phyloP scores from a whole-genome alignment of 1,140 invertebrate species.

The Cyclina sinensis region DNA sequence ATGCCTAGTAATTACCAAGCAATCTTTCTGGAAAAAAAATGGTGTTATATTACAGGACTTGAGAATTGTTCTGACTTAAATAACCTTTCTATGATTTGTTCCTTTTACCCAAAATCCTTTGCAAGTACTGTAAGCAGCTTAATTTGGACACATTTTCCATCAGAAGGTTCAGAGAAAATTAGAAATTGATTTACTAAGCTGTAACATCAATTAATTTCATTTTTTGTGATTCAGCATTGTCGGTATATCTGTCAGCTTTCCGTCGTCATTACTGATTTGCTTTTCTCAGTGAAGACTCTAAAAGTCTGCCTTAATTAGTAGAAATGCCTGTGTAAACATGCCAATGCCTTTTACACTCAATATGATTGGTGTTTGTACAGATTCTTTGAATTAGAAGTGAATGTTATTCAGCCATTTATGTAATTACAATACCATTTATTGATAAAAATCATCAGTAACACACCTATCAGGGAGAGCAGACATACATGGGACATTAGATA shows the following conservation, averaged over 20 bases:
- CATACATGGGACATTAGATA: no score
- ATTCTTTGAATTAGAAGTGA: no score
- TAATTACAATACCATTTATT: no score
- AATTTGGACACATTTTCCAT: conserved; percentile 61
- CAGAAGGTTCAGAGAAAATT: conserved; percentile 62
- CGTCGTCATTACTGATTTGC: conserved; percentile 44
- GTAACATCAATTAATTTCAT: conserved; percentile 70
- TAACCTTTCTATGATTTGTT: conserved; percentile 64
- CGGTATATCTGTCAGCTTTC: conserved; percentile 62
- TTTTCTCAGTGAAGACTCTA: conserved; percentile 15
- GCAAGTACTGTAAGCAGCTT: conserved; percentile 65
- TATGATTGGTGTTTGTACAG: no score
- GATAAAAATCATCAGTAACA: no score
- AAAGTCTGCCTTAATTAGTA: conserved; percentile 26
- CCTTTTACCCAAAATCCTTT: conserved; percentile 58
- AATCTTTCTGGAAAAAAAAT: not conserved
- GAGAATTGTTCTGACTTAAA: conserved; percentile 28
- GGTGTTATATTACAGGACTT: conserved; percentile 57
- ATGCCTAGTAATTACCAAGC: conserved; percentile 39
- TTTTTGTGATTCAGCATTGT: conserved; percentile 61
- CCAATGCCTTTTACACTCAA: not conserved
- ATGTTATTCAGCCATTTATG: no score
- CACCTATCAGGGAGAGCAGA: no score
- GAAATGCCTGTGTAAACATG: conserved; percentile 37
- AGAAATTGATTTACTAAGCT: conserved; percentile 68